phyloP scores from a whole-genome alignment of 2,888 invertebrate genomes.

The Chymomyza procnemis region DNA sequence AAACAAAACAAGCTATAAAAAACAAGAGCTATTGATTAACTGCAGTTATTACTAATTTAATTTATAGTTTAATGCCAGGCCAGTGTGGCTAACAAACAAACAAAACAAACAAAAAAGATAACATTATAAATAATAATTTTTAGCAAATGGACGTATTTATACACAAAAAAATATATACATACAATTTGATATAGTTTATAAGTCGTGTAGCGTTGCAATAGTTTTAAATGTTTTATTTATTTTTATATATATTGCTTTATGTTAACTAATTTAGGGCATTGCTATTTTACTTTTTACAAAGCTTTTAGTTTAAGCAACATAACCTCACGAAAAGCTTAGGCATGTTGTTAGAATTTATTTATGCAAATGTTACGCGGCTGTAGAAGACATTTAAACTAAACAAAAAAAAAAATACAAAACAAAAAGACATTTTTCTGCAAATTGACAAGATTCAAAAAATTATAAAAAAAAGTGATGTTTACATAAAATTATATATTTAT shows the following conservation, averaged over 20 bases:
- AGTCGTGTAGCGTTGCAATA: slow-evolving; percentile 67
- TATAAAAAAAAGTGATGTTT: neutral
- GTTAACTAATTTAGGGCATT: slow-evolving; percentile 19
- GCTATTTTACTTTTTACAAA: slow-evolving; percentile 17
- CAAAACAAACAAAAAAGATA: no score
- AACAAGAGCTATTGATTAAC: slow-evolving; percentile 56
- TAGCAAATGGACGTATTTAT: slow-evolving; percentile 70
- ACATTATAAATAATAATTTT: slow-evolving; percentile 50
- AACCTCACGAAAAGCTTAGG: slow-evolving; percentile 45
- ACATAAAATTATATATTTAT: neutral
- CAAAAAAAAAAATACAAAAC: slow-evolving; percentile 14
- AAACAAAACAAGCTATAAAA: slow-evolving; percentile 14
- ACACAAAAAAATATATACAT: slow-evolving; percentile 46
- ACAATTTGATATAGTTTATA: slow-evolving; percentile 70
- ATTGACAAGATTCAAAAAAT: neutral
- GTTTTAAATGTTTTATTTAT: slow-evolving; percentile 73
- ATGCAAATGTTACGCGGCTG: slow-evolving; percentile 41
- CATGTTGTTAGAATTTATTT: slow-evolving; percentile 63
- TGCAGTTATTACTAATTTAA: slow-evolving; percentile 70
- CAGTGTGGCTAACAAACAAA: slow-evolving; percentile 46
- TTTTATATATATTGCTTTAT: slow-evolving; percentile 53
- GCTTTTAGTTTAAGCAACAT: neutral
- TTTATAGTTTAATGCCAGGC: slow-evolving; percentile 47
- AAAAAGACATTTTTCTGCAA: slow-evolving; percentile 4
- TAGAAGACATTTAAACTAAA: slow-evolving; percentile 14